Conservation (phyloP, 2,888 invertebrate genomes). For the Venustoraphidia nigricollis region DNA sequence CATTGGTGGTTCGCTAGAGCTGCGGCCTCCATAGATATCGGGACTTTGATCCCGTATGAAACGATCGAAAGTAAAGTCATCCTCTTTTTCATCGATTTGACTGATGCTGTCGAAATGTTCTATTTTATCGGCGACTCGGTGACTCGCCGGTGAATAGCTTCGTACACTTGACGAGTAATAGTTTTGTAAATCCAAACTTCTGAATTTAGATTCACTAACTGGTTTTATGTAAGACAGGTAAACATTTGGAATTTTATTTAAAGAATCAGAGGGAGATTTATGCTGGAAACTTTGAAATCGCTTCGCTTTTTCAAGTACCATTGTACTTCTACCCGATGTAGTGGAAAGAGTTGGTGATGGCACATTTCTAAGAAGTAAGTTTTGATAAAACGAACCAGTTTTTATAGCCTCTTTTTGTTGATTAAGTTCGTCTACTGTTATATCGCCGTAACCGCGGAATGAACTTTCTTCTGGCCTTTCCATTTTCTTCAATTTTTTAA, state of each 20-base stretch:
- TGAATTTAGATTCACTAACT: conserved; percentile 56
- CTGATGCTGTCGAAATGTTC: conserved; percentile 23
- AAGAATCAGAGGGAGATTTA: conserved; percentile 35
- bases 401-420: conserved; percentile 41
- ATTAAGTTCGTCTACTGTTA: conserved; percentile 32
- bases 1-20: conserved; percentile 48
- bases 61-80: conserved; percentile 18
- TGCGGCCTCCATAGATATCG: conserved; percentile 33
- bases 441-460: conserved; percentile 4
- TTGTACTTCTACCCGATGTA: conserved; percentile 30
- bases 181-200: conserved; percentile 36
- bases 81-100: conserved; percentile 22
- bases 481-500: conserved; percentile 15
- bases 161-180: conserved; percentile 13
- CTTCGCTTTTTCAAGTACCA: conserved; percentile 52
- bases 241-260: conserved; percentile 38
- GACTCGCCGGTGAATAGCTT: conserved; percentile 9
- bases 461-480: conserved; percentile 12
- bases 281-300: conserved; percentile 42
- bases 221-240: conserved; percentile 54
- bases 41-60: conserved; percentile 24
- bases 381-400: conserved; percentile 53
- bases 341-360: conserved; percentile 25
- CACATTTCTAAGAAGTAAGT: conserved; percentile 44
- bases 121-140: conserved; percentile 19